Conservation (phyloP, 1,140 invertebrate genomes). For the Semibalanus balanoides region DNA sequence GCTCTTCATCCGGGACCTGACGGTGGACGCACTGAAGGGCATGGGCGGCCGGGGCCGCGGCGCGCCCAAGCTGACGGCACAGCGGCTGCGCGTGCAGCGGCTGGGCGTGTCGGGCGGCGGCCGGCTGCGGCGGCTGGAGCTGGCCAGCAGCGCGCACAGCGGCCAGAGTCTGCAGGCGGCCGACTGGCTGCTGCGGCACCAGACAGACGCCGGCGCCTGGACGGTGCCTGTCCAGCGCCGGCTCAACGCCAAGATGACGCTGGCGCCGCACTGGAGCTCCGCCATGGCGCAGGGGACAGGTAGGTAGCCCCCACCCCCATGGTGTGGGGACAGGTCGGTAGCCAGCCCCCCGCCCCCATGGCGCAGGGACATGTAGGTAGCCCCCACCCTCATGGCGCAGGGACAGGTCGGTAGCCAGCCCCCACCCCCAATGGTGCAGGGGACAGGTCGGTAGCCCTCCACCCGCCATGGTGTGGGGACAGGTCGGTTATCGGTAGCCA, state of each 20-base stretch:
- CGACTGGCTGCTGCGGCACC: conserved; percentile 79
- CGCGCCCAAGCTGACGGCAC: not conserved
- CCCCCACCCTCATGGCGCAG: too few relatives aligned
- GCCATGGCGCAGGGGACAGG: conserved; percentile 90
- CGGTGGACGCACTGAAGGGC: not conserved
- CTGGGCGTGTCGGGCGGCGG: conserved; percentile 43
- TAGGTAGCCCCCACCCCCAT: too few relatives aligned
- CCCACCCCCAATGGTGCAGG: too few relatives aligned
- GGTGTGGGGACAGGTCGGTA: too few relatives aligned
- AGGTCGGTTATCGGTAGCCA: too few relatives aligned
- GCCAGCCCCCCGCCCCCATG: too few relatives aligned
- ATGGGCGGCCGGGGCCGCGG: conserved; percentile 31
- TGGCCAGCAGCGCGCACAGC: conserved; percentile 69
- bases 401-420: too few relatives aligned
- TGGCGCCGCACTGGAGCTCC: conserved; percentile 83
- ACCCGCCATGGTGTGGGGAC: too few relatives aligned
- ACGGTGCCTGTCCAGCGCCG: conserved; percentile 66
- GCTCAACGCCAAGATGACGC: conserved; percentile 35
- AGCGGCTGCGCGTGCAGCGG: not conserved
- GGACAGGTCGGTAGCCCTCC: too few relatives aligned
- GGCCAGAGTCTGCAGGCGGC: conserved; percentile 83
- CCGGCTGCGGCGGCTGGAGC: conserved; percentile 61
- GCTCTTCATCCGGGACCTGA: not conserved
- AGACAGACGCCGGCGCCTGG: conserved; percentile 77
- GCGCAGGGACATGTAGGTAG: too few relatives aligned